phyloP scores from a whole-genome alignment of 2,888 invertebrate species.

The Escarpia spicata region DNA sequence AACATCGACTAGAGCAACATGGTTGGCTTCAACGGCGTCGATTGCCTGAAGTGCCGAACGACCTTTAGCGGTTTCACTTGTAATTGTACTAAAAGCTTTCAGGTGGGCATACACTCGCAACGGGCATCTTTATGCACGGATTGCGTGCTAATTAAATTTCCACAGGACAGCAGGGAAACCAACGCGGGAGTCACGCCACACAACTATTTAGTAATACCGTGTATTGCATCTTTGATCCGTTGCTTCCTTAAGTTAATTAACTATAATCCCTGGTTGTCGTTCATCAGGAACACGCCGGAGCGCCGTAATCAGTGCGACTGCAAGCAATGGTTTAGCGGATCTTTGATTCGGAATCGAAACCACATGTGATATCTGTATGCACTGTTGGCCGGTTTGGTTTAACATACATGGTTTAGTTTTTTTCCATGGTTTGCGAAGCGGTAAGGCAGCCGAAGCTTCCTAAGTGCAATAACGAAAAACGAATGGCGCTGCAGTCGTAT shows the following conservation, averaged over 20 bases:
- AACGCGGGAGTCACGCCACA: neutral
- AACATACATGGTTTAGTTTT: no score
- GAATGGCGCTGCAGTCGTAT: no score
- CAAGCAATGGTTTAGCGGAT: neutral
- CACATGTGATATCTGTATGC: neutral
- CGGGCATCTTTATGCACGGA: neutral
- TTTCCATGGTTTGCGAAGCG: no score
- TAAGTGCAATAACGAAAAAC: no score
- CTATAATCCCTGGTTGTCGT: neutral
- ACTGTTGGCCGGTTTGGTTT: no score
- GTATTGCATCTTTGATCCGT: neutral
- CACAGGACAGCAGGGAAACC: neutral
- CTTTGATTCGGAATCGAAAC: neutral
- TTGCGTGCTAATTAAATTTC: neutral
- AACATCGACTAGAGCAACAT: neutral
- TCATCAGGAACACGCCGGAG: neutral
- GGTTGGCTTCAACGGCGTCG: neutral
- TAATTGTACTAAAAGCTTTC: neutral
- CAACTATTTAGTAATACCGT: neutral
- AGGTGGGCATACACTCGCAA: neutral
- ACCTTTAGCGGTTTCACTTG: neutral
- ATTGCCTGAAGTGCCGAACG: neutral
- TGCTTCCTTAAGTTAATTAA: neutral
- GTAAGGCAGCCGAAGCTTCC: no score
- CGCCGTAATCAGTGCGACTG: neutral